These are phyloP conservation scores for Threskiornis aethiopicus DNA, from an alignment of 2,797 vertebrate genomes.

Conservation along the genomic window DNA sequence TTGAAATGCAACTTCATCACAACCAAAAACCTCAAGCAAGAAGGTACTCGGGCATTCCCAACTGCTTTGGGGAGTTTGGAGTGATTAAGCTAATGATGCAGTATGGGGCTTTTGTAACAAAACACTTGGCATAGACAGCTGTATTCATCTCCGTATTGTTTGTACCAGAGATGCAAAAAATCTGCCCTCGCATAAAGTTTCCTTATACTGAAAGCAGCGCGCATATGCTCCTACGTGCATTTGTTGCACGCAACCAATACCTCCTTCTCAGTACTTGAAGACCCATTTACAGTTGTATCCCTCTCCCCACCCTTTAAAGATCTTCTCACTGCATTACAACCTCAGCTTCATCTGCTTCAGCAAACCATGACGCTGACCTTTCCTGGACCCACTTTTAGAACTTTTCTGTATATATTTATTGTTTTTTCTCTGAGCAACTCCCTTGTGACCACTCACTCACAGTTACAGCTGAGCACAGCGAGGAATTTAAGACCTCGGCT, in stretches of 20 bases:
- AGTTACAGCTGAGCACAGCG: background rate
- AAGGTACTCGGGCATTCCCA: background rate
- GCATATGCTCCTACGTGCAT: background rate
- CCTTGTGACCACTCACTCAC: background rate
- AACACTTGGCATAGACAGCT: background rate
- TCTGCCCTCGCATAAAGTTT: background rate
- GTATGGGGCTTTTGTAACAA: background rate
- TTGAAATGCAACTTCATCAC: background rate
- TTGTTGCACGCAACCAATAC: background rate
- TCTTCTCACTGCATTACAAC: background rate
- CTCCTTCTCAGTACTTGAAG: background rate
- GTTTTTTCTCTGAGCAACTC: background rate
- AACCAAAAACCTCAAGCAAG: background rate
- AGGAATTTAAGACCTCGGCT: background rate
- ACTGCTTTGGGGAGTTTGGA: background rate
- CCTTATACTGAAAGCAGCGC: accelerated
- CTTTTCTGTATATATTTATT: background rate
- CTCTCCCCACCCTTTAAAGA: background rate
- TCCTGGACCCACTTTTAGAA: background rate
- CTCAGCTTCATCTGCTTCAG: background rate
- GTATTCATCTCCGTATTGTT: background rate
- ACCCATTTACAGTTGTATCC: background rate
- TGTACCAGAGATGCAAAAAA: background rate
- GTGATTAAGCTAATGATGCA: background rate
- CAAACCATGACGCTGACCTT: background rate